Base-by-base conservation (phyloP, 2,797 vertebrate species). In the Spea hammondii region DNA sequence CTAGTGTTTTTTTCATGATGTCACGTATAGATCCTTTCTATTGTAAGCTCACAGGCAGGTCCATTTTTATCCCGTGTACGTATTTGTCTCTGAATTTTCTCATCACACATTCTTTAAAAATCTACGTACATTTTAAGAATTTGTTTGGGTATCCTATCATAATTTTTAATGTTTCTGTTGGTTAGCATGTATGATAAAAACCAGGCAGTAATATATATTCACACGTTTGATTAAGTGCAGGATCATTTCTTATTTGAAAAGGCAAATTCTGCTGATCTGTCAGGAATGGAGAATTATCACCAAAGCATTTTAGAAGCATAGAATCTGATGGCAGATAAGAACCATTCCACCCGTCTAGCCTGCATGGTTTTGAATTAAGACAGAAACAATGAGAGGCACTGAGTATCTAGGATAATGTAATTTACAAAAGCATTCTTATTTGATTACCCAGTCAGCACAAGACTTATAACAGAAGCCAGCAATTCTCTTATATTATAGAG, bases 401-500 rank as follows among this genome's bases (percentile, higher is more conserved):
- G 57, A 80, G 4, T 60, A 71, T 80, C 69, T 45, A 0, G 5
- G 64, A 81, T 68, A 83, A 80, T 71, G 65, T 49, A 70, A 80
- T 80, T 75, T 75, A 80, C 72, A 75, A 67, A 75, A 70, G 32
- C 50, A 79, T 59, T 48, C 81, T 70, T 78, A 62, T 73, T 82
- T 81, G 83, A 80, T 83, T 87, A 83, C 78, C 66, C 48, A 82
- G 72, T 68, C 82, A 81, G 77, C 44, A 82, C 7, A 65, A 82
- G 74, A 82, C 64, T 79, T 82, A 80, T 71, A 86, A 70, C 74
- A 78, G 47, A 74, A 62, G 49, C 66, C 46, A 75, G 85, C 53
- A 82, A 86, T 69, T 81, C 85, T 85, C 81, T 83, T 77, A 85
- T 85, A 84, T 86, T 81, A 74, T 57, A 74, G 65, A 70, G 11